These are phyloP conservation scores for Drosophila punjabiensis DNA, from an alignment of 1,140 invertebrate species.

Conservation along the genomic window DNA sequence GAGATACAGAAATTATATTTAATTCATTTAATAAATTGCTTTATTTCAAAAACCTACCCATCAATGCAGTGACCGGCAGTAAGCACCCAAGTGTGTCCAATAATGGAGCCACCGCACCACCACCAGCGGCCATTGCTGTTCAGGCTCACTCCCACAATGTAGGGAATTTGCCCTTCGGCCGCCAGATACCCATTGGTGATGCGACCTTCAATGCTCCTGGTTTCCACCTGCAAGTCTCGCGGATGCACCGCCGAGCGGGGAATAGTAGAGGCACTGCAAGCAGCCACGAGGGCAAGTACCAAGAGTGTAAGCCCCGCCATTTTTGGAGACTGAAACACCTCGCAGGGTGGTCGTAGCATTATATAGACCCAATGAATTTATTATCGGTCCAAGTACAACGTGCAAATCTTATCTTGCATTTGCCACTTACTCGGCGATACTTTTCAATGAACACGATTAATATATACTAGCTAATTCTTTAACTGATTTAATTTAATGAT, in stretches of 20 bases:
- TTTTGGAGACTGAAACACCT: neutral
- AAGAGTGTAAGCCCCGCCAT: slow-evolving; percentile 3
- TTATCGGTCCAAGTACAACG: slow-evolving; percentile 1
- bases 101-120: slow-evolving; percentile 88
- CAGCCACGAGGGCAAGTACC: neutral
- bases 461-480: slow-evolving; percentile 1
- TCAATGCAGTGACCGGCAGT: slow-evolving; percentile 87
- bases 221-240: slow-evolving; percentile 1
- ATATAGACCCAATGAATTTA: neutral
- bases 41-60: slow-evolving; percentile 1
- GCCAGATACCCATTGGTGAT: slow-evolving; percentile 76
- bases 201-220: slow-evolving; percentile 57
- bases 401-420: neutral
- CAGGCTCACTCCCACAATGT: slow-evolving; percentile 86
- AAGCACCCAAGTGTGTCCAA: slow-evolving; percentile 86
- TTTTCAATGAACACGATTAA: neutral
- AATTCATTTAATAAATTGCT: neutral
- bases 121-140: slow-evolving; percentile 62
- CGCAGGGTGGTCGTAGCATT: neutral
- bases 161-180: slow-evolving; percentile 86
- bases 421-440: neutral
- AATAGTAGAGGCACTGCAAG: slow-evolving; percentile 23
- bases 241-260: slow-evolving; percentile 16
- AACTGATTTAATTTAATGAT: neutral
- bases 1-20: neutral